A percentile compares a stretch with the other conserved stretches of the same genome.
phyloP scores from a whole-genome alignment of 2,113 vertebrate species.

The Panthera tigris region DNA sequence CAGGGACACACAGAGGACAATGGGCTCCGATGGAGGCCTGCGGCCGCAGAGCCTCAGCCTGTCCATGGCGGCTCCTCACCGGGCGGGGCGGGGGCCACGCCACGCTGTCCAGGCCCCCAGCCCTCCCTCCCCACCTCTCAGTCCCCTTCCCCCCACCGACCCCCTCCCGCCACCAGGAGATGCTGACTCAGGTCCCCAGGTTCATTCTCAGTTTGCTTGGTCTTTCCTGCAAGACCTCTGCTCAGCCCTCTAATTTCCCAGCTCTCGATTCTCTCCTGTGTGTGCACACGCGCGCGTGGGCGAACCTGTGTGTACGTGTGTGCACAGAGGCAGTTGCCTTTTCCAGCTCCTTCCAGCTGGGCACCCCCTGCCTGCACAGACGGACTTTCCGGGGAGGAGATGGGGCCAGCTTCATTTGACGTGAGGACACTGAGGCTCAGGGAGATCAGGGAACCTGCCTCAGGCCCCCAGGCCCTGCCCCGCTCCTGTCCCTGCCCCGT shows the following conservation, averaged over 20 bases:
- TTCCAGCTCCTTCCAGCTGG: background rate
- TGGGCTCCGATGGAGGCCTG: no score
- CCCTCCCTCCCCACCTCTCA: no score
- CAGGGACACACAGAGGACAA: fast-evolving
- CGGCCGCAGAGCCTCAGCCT: fast-evolving
- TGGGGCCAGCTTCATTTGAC: background rate
- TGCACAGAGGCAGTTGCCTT: fast-evolving
- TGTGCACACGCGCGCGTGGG: fast-evolving
- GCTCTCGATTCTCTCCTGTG: background rate
- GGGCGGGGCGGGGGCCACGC: fast-evolving
- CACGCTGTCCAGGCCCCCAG: background rate
- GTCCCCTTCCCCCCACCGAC: no score
- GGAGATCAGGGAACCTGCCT: background rate
- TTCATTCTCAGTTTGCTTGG: no score
- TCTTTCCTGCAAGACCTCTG: background rate
- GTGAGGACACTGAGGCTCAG: background rate
- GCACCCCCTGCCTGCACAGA: background rate
- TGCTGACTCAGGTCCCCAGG: no score
- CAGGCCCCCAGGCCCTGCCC: background rate
- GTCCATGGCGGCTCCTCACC: background rate
- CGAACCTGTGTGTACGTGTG: fast-evolving
- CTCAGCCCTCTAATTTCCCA: background rate
- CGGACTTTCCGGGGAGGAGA: background rate
- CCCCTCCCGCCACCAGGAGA: background rate
- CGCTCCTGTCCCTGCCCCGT: fast-evolving